Evolutionary conservation across 2,113 vertebrate species (phyloP).

Genomic region (Calypte anna): DNA sequence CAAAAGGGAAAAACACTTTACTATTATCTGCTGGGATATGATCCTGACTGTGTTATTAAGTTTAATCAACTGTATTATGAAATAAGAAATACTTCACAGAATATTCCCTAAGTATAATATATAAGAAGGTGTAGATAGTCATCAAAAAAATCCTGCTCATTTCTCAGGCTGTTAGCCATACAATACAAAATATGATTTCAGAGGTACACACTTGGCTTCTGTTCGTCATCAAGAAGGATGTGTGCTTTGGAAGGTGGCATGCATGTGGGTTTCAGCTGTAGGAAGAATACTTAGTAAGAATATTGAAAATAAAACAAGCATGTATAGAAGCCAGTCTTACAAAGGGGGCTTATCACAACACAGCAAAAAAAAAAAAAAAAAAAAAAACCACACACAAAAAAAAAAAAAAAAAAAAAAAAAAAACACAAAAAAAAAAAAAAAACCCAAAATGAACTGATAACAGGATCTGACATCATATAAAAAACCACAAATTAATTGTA

Average conservation of each 20-base stretch:
- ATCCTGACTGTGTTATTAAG: constrained; percentile 17
- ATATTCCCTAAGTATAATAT: background rate
- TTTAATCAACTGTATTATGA: constrained; percentile 37
- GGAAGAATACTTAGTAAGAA: background rate
- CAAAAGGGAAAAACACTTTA: constrained; percentile 9
- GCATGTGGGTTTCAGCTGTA: background rate
- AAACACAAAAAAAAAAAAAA: background rate
- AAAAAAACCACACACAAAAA: no score
- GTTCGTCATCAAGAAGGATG: background rate
- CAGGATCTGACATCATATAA: background rate
- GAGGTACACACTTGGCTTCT: background rate
- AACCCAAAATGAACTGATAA: background rate
- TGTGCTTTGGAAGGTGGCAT: background rate
- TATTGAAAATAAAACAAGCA: background rate
- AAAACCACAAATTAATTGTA: background rate
- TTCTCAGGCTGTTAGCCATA: background rate
- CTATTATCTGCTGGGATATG: constrained; percentile 22
- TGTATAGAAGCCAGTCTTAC: background rate
- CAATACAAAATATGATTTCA: background rate
- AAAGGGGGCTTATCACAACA: background rate
- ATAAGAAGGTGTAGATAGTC: background rate
- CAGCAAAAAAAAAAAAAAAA: background rate
- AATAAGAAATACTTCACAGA: constrained; percentile 6
- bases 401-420: background rate
- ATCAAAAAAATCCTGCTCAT: background rate